A percentile compares a stretch with the other conserved stretches of the same genome.
Conservation (phyloP, 2,113 vertebrate genomes). For the Neomonachus schauinslandi region DNA sequence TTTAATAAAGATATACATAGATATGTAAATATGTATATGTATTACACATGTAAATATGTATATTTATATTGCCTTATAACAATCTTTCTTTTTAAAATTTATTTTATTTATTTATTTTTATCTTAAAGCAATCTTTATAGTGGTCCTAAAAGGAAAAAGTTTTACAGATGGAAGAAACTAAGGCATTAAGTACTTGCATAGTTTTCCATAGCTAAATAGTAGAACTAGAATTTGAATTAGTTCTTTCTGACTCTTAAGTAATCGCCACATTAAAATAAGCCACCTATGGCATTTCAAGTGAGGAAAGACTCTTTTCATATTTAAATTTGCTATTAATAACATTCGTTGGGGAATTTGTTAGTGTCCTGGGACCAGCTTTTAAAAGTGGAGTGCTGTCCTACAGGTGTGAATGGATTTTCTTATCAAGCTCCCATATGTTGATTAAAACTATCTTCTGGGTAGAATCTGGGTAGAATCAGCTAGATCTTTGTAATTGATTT, state of each 20-base stretch:
- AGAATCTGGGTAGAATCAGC: neutral
- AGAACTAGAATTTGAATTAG: neutral
- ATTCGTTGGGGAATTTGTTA: neutral
- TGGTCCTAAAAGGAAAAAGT: neutral
- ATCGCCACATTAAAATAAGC: neutral
- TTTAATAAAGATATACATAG: neutral
- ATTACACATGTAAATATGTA: neutral
- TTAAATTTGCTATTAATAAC: slow-evolving; percentile 10
- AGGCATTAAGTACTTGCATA: neutral
- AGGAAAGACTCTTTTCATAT: neutral
- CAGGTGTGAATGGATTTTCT: neutral
- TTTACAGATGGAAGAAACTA: neutral
- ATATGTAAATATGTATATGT: neutral
- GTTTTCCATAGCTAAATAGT: neutral
- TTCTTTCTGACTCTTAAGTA: slow-evolving; percentile 1
- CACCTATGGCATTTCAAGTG: neutral
- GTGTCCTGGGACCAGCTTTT: neutral
- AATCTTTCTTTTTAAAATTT: neutral
- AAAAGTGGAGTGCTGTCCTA: neutral
- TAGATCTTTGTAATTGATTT: neutral
- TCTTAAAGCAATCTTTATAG: neutral
- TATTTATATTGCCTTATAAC: neutral
- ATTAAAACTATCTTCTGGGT: neutral
- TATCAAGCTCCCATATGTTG: neutral
- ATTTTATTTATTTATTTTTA: neutral